A percentile compares a stretch with the other conserved stretches of the same genome.
Conservation (phyloP, 2,888 invertebrate species). For the Chrysopilus asiliformis region DNA sequence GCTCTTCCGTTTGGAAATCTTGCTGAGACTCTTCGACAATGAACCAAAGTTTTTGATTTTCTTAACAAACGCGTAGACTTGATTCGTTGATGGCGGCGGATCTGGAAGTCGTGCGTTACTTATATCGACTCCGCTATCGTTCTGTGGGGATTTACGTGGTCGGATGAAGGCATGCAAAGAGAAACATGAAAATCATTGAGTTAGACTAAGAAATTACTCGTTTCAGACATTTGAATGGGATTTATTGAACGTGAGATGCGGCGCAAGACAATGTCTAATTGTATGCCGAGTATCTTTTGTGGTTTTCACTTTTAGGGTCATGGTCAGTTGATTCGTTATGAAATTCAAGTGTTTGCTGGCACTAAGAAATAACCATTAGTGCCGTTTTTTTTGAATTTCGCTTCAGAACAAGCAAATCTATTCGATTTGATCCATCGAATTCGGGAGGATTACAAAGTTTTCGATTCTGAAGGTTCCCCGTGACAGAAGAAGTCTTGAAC, state of each 20-base stretch:
- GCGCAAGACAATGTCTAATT: neutral
- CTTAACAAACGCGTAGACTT: slow-evolving; percentile 53
- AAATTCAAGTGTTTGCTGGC: too few relatives aligned
- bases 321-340: slow-evolving; percentile 6
- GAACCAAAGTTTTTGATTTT: slow-evolving; percentile 51
- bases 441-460: too few relatives aligned
- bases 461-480: too few relatives aligned
- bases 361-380: too few relatives aligned
- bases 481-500: too few relatives aligned
- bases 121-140: slow-evolving; percentile 40
- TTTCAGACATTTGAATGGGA: neutral
- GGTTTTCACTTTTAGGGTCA: too few relatives aligned
- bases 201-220: neutral
- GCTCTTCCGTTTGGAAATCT: slow-evolving; percentile 14
- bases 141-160: slow-evolving; percentile 22
- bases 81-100: slow-evolving; percentile 39
- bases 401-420: too few relatives aligned
- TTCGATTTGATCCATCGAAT: too few relatives aligned
- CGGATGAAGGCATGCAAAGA: neutral
- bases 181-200: neutral
- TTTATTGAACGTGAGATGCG: neutral
- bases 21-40: slow-evolving; percentile 32
- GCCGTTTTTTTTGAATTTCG: too few relatives aligned
- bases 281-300: slow-evolving; percentile 1
- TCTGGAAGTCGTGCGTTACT: slow-evolving; percentile 42